A percentile compares a stretch with the other conserved stretches of the same genome.
phyloP scores from a whole-genome alignment of 2,888 invertebrate species.

The Hypomecis atomaria region DNA sequence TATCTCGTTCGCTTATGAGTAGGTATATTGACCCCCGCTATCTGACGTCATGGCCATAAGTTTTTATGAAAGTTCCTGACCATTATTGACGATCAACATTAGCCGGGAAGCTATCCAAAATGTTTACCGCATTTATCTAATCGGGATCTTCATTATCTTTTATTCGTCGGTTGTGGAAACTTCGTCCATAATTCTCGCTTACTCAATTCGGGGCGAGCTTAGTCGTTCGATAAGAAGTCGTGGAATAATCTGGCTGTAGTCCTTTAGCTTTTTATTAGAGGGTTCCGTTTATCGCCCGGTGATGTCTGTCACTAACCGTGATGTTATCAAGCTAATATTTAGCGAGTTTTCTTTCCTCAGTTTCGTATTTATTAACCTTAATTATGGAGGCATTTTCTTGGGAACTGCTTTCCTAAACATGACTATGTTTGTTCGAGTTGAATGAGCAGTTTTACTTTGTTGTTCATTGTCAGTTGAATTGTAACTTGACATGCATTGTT shows the following conservation, averaged over 20 bases:
- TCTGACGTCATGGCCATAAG: conserved; percentile 38
- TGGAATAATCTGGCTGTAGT: conserved; percentile 73
- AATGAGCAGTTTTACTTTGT: conserved; percentile 30
- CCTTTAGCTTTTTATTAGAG: conserved; percentile 73
- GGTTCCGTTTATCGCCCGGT: conserved; percentile 70
- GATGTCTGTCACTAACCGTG: conserved; percentile 67
- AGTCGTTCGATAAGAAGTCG: conserved; percentile 73
- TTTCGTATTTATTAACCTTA: conserved; percentile 52
- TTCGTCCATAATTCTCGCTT: conserved; percentile 79
- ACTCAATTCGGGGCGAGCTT: conserved; percentile 76
- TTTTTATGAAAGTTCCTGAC: conserved; percentile 43
- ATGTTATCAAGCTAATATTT: conserved; percentile 69
- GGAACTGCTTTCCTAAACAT: conserved; percentile 30
- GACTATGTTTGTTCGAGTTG: conserved; percentile 31
- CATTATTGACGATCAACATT: conserved; percentile 43
- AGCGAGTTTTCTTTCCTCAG: conserved; percentile 58
- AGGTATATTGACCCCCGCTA: conserved; percentile 37
- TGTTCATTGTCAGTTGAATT: conserved; percentile 29
- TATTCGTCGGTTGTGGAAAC: conserved; percentile 72
- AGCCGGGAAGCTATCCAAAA: conserved; percentile 48
- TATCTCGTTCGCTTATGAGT: conserved; percentile 34
- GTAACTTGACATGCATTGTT: conserved; percentile 34
- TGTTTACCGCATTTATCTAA: conserved; percentile 75
- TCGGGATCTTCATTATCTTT: conserved; percentile 78
- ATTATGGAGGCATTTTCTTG: conserved; percentile 51